Percentiles rank a stretch among this genome's conserved stretches.
phyloP scores from a whole-genome alignment of 2,113 vertebrate genomes.

The Halcyon senegalensis region DNA sequence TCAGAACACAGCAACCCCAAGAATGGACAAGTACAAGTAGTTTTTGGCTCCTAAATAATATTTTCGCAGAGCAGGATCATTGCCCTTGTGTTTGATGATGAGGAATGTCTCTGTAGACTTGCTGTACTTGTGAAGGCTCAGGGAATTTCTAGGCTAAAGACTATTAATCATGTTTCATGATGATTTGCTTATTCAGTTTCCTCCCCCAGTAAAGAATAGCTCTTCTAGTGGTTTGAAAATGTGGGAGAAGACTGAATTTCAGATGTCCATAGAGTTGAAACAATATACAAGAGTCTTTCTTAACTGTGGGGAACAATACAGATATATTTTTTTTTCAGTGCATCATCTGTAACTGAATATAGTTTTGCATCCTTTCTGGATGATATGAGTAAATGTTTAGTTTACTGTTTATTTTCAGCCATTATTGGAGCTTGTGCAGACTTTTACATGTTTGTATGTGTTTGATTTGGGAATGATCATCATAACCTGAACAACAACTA shows the following conservation, averaged over 20 bases:
- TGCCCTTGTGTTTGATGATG: not conserved
- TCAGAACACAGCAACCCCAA: not conserved
- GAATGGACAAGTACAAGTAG: not conserved
- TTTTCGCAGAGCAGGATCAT: not conserved
- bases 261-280: not conserved
- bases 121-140: not conserved
- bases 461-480: not conserved
- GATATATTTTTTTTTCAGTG: not conserved
- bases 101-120: not conserved
- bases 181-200: not conserved
- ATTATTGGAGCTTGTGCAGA: not conserved
- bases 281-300: not conserved
- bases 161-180: not conserved
- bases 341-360: not conserved
- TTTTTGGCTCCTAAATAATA: not conserved
- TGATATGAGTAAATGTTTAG: not conserved
- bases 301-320: not conserved
- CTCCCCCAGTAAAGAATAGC: not conserved
- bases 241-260: not conserved
- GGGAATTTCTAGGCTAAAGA: not conserved
- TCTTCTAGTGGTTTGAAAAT: not conserved
- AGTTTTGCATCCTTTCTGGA: not conserved
- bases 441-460: not conserved
- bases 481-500: not conserved
- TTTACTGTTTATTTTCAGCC: not conserved